A percentile compares a stretch with the other conserved stretches of the same genome.
phyloP scores from a whole-genome alignment of 2,888 invertebrate genomes.

The Mantis religiosa region DNA sequence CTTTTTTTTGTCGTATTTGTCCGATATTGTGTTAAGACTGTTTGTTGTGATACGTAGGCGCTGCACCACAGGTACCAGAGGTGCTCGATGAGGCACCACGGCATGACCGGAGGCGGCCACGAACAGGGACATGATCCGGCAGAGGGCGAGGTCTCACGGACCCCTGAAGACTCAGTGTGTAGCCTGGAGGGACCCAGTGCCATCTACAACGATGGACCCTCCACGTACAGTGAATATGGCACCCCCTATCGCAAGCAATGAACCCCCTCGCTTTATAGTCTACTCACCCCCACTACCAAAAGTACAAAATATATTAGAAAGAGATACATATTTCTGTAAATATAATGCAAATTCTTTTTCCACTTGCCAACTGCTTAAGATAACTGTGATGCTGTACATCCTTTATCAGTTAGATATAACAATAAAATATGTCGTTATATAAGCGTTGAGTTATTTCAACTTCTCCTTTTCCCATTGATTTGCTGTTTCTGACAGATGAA shows the following conservation, averaged over 20 bases:
- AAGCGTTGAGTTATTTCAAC: neutral
- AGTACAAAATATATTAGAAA: neutral
- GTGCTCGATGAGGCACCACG: conserved; percentile 45
- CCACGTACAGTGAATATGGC: conserved; percentile 37
- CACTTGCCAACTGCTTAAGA: neutral
- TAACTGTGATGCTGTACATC: neutral
- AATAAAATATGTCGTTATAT: neutral
- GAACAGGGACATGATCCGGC: conserved; percentile 54
- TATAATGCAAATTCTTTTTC: neutral
- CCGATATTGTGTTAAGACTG: no score
- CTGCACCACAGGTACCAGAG: conserved; percentile 64
- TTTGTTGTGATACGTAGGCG: conserved; percentile 52
- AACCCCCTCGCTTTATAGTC: neutral
- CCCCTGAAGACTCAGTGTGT: conserved; percentile 88
- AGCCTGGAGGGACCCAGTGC: conserved; percentile 72
- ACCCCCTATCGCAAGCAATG: neutral
- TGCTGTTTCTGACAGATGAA: no score
- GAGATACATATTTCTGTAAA: neutral
- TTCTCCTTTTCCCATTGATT: no score
- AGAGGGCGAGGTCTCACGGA: conserved; percentile 76
- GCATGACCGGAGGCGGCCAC: neutral
- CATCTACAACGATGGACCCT: conserved; percentile 41
- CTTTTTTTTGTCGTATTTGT: no score
- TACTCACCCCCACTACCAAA: neutral
- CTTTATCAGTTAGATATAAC: neutral